Conservation (phyloP, 2,113 vertebrate species). For the Chaenocephalus aceratus region DNA sequence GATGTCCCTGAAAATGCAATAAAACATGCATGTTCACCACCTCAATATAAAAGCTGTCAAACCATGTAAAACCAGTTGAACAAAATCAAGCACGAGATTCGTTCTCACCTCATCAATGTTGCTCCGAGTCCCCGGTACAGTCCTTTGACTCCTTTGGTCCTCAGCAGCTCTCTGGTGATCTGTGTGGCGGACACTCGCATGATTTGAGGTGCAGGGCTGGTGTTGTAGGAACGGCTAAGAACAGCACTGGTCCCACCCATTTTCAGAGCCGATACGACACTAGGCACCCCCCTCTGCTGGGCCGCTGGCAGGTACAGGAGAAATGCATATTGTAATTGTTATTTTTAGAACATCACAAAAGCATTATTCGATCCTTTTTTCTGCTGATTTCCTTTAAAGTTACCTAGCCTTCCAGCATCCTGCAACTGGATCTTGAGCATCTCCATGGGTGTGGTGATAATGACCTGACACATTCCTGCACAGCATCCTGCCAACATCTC, state of each 20-base stretch:
- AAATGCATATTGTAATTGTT: not conserved
- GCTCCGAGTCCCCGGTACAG: constrained; percentile 87
- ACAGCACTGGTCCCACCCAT: constrained; percentile 78
- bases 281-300: constrained; percentile 81
- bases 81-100: not conserved
- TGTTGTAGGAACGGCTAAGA: constrained; percentile 81
- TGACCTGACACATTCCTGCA: constrained; percentile 88
- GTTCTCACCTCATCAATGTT: constrained; percentile 84
- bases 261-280: constrained; percentile 75
- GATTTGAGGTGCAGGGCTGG: constrained; percentile 65
- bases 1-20: constrained; percentile 80
- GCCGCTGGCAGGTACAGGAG: constrained; percentile 70
- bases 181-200: constrained; percentile 82
- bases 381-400: not conserved
- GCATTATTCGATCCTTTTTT: not conserved
- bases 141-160: constrained; percentile 83
- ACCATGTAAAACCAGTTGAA: not conserved
- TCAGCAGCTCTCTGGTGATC: constrained; percentile 85
- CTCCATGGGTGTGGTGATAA: constrained; percentile 88
- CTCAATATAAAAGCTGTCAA: not conserved
- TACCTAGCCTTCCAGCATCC: constrained; percentile 88
- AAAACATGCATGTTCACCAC: not conserved
- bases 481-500: constrained; percentile 89
- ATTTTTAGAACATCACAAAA: not conserved
- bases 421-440: constrained; percentile 91